phyloP scores from a whole-genome alignment of 2,113 vertebrate species.

The Indicator indicator region DNA sequence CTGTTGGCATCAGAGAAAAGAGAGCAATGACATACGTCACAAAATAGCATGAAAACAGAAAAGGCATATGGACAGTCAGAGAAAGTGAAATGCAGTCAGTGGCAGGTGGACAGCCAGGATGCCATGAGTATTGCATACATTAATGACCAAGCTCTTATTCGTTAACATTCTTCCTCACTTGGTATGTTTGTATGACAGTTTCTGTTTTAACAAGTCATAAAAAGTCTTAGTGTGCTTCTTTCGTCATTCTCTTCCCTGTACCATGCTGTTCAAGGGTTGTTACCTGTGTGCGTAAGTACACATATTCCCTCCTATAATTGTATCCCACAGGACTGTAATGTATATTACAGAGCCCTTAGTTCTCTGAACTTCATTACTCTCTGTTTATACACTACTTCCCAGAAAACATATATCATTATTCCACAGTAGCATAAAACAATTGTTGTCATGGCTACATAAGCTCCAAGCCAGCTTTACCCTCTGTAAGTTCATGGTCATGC shows the following conservation, averaged over 20 bases:
- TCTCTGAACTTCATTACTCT: neutral
- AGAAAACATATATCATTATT: neutral
- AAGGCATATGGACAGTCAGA: neutral
- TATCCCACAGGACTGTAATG: neutral
- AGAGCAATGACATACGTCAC: neutral
- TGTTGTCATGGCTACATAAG: neutral
- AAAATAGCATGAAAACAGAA: neutral
- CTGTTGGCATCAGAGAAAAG: neutral
- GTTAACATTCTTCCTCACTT: neutral
- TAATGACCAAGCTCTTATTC: neutral
- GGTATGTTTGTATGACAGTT: neutral
- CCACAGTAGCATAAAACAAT: neutral
- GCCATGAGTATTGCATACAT: neutral
- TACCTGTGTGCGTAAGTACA: neutral
- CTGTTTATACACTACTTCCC: neutral
- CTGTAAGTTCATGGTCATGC: neutral
- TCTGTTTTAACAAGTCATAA: neutral
- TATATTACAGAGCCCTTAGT: neutral
- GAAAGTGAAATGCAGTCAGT: neutral
- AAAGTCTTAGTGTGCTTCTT: neutral
- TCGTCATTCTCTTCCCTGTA: neutral
- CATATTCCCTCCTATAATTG: neutral
- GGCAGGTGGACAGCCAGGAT: neutral
- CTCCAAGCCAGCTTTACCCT: neutral
- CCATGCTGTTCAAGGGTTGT: neutral